These are phyloP conservation scores for Falco berigora DNA, from an alignment of 2,797 vertebrate species.

Conservation along the genomic window DNA sequence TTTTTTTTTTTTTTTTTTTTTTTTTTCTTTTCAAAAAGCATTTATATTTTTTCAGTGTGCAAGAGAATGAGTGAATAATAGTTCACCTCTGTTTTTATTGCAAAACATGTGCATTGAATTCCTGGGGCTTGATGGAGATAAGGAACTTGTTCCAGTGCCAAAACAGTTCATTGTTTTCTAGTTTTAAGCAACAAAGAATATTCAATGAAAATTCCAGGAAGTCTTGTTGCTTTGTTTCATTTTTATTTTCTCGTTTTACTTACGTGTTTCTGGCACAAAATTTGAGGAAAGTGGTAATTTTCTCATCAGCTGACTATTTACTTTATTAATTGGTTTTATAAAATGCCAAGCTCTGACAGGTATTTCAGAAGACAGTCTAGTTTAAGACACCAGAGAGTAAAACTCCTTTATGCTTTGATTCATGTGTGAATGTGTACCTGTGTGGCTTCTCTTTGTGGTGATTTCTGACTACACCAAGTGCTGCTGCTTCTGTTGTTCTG, in stretches of 20 bases:
- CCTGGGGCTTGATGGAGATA: not conserved
- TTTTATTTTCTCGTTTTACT: not conserved
- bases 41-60: not conserved
- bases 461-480: not conserved
- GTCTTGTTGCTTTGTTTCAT: not conserved
- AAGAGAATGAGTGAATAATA: not conserved
- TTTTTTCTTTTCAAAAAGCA: not conserved
- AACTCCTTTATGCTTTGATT: not conserved
- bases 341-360: not conserved
- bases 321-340: not conserved
- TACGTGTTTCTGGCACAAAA: not conserved
- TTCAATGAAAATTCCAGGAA: not conserved
- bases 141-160: not conserved
- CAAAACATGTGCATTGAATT: not conserved
- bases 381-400: not conserved
- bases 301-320: not conserved
- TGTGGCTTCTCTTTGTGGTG: not conserved
- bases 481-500: not conserved
- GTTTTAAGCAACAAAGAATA: not conserved
- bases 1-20: not conserved
- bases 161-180: not conserved
- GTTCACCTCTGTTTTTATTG: constrained; percentile 8
- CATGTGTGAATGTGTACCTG: fast-evolving
- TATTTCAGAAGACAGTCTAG: not conserved
- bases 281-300: not conserved